These are phyloP conservation scores for Catagonus wagneri DNA, from an alignment of 2,113 vertebrate genomes.

Conservation along the genomic window DNA sequence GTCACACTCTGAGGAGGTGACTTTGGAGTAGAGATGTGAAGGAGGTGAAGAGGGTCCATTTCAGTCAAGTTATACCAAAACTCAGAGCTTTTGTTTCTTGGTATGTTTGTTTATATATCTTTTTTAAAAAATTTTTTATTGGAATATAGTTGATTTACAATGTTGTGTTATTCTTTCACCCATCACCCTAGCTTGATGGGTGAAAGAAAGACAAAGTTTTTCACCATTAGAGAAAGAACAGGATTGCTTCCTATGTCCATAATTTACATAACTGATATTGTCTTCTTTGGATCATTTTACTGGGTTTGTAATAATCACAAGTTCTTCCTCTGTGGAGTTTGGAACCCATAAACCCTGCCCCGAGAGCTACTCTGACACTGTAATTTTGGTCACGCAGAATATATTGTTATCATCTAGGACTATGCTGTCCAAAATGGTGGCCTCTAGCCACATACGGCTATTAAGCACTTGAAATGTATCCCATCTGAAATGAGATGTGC, in stretches of 20 bases:
- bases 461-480: neutral
- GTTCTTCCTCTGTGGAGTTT: neutral
- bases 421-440: neutral
- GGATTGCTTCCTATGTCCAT: neutral
- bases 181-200: neutral
- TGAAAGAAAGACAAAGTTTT: neutral
- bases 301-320: neutral
- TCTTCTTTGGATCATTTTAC: neutral
- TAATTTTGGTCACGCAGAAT: neutral
- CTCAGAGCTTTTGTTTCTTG: neutral
- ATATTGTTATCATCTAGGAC: neutral
- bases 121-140: no score
- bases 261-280: neutral
- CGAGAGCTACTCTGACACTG: neutral
- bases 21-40: neutral
- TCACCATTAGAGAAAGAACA: neutral
- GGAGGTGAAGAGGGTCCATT: neutral
- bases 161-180: no score
- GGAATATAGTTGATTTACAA: no score
- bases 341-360: neutral
- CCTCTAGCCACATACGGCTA: no score
- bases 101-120: neutral
- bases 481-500: neutral
- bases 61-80: neutral
- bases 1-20: neutral